These are phyloP conservation scores for Aptenodytes forsteri DNA, from an alignment of 2,113 vertebrate species.

Conservation along the genomic window DNA sequence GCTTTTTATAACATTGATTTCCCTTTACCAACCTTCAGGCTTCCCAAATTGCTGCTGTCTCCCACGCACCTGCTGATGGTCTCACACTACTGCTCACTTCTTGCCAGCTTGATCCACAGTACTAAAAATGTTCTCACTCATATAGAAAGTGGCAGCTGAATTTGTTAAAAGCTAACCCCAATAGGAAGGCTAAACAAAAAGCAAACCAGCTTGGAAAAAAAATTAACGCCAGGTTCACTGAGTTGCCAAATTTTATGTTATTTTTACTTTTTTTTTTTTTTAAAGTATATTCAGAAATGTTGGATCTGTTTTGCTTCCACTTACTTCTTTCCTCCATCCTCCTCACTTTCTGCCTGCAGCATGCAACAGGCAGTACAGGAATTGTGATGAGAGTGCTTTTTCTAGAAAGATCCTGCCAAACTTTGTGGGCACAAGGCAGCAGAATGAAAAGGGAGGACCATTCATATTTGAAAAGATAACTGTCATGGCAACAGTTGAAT, in stretches of 20 bases:
- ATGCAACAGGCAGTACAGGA: background rate
- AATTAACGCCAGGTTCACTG: accelerated
- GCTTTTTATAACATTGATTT: background rate
- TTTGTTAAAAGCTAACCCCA: background rate
- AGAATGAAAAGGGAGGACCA: background rate
- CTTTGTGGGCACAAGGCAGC: accelerated
- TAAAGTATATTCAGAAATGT: background rate
- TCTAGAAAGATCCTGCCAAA: background rate
- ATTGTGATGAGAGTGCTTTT: background rate
- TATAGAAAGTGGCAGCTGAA: background rate
- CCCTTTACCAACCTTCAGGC: background rate
- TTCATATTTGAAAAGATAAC: background rate
- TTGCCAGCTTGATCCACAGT: background rate
- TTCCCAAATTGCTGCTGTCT: slow-evolving; percentile 2
- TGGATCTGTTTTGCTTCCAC: background rate
- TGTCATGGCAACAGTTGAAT: background rate
- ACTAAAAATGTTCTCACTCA: slow-evolving; percentile 24
- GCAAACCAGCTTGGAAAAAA: background rate
- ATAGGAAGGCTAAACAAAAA: background rate
- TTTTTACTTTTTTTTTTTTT: background rate
- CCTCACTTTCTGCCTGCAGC: background rate
- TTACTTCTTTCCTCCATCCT: background rate
- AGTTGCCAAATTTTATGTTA: background rate
- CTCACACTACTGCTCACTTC: slow-evolving; percentile 26
- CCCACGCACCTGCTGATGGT: slow-evolving; percentile 21